Base-by-base conservation (phyloP, 2,888 invertebrate genomes). In the Eupithecia exiguata region DNA sequence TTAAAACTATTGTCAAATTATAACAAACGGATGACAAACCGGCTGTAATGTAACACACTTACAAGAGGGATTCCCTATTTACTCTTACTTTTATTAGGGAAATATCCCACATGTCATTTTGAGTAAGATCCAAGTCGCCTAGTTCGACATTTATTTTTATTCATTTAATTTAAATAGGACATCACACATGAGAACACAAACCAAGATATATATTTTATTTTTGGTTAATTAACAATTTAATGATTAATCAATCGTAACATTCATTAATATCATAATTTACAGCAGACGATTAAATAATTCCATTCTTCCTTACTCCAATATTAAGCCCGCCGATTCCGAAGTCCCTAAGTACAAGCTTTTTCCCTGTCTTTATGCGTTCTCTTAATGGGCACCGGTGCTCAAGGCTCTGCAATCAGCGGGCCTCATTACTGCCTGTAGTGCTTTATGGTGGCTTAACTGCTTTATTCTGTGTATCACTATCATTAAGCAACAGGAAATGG, bases 401-500 rank as follows among this genome's bases (percentile, higher is more conserved):
- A 62, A 65, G n/a, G 38, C 65, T 38, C 65, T 1, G 65, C 65
- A n/a, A 38, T 65, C 38, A 65, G 35, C 35, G 62, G 38, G 38
- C 36, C 65, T 65, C 65, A 38, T 62, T 62, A 62, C 65, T 62
- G 62, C 16, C 35, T 18, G 35, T 61, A 74, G 69, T 67, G 63
- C 62, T 71, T 69, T 69, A 68, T 66, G 43, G 68, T 74, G 36
- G 35, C 61, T 61, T 71, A 71, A 74, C 71, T 68, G 70, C 70
- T 69, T 74, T 69, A 70, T 72, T 72, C 68, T 70, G 63, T 71
- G 75, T 65, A 75, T 72, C 70, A 78, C 74, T 61, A 73, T 75
- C 76, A 78, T 78, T 75, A 77, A 68, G 12, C 63, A 74, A 70
- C 78, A 78, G 79, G 78, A 79, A 79, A 76, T 73, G 58, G 75